Evolutionary conservation across 2,113 vertebrate genomes (phyloP).

Genomic region (Oreochromis niloticus): DNA sequence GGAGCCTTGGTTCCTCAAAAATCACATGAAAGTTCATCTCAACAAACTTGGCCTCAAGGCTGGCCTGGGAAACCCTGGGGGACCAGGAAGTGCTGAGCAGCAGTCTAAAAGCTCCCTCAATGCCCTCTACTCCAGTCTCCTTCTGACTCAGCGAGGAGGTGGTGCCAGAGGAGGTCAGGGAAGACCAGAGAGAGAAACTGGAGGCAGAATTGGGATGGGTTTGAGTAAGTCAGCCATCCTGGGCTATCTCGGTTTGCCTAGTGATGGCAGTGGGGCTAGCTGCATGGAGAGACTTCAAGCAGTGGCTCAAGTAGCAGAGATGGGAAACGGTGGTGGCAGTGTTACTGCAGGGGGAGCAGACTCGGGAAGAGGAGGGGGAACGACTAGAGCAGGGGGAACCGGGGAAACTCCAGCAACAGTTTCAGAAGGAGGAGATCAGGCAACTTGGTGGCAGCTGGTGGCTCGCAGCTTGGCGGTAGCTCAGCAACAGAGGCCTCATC

Average conservation of each 20-base stretch:
- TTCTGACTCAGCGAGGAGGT: constrained; percentile 72
- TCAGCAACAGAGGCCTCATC: constrained; percentile 64
- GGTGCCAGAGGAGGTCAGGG: constrained; percentile 45
- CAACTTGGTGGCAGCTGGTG: constrained; percentile 76
- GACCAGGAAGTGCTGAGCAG: constrained; percentile 25
- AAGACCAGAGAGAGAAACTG: constrained; percentile 37
- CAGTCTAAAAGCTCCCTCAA: constrained; percentile 73
- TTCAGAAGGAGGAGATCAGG: constrained; percentile 62
- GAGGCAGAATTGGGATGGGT: constrained; percentile 36
- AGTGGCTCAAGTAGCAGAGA: constrained; percentile 78
- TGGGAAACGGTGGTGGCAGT: constrained; percentile 61
- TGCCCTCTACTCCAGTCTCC: constrained; percentile 81
- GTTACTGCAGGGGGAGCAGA: constrained; percentile 29
- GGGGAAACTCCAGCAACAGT: constrained; percentile 10
- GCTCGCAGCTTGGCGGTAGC: constrained; percentile 72
- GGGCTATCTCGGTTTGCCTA: constrained; percentile 79
- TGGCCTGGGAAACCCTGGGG: constrained; percentile 52
- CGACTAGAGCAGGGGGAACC: constrained; percentile 16
- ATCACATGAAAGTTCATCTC: constrained; percentile 94
- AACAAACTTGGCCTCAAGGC: constrained; percentile 83
- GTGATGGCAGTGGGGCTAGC: constrained; percentile 76
- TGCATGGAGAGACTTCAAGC: constrained; percentile 83
- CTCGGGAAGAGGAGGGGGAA: constrained; percentile 28
- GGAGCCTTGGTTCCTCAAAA: constrained; percentile 94
- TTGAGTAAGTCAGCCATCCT: constrained; percentile 76